These are phyloP conservation scores for Heliconius hermathena DNA, from an alignment of 1,140 invertebrate genomes.

Conservation along the genomic window DNA sequence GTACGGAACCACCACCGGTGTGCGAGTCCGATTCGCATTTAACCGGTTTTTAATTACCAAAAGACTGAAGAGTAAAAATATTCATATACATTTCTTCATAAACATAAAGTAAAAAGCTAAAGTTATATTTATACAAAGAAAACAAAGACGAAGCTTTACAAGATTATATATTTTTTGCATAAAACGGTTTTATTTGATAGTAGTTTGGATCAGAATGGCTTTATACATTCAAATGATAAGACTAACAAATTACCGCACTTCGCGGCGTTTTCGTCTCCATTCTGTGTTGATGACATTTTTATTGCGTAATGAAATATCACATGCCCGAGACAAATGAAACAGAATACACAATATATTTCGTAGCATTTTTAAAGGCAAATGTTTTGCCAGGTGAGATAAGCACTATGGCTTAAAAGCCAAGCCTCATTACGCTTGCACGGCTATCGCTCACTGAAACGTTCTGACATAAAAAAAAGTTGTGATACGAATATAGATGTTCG, in stretches of 20 bases:
- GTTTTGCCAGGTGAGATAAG: neutral
- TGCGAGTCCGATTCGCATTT: no score
- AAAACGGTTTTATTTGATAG: neutral
- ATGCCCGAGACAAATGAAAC: slow-evolving; percentile 1
- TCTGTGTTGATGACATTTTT: slow-evolving; percentile 3
- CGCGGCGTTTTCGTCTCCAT: slow-evolving; percentile 1
- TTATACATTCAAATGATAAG: slow-evolving; percentile 6
- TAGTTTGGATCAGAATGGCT: neutral
- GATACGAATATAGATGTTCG: neutral
- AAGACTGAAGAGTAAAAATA: neutral
- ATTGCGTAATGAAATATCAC: neutral
- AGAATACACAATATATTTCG: neutral
- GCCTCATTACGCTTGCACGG: neutral
- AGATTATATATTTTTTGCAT: neutral
- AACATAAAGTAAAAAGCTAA: neutral
- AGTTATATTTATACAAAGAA: neutral
- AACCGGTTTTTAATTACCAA: no score
- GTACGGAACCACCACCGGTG: no score
- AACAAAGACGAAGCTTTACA: neutral
- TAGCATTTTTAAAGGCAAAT: neutral
- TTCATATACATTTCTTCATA: neutral
- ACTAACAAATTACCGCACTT: neutral
- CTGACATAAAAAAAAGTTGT: neutral
- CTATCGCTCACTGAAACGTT: neutral
- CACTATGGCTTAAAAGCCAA: slow-evolving; percentile 5